Evolutionary conservation across 2,113 vertebrate species (phyloP).

Genomic region (Aphyosemion australe): DNA sequence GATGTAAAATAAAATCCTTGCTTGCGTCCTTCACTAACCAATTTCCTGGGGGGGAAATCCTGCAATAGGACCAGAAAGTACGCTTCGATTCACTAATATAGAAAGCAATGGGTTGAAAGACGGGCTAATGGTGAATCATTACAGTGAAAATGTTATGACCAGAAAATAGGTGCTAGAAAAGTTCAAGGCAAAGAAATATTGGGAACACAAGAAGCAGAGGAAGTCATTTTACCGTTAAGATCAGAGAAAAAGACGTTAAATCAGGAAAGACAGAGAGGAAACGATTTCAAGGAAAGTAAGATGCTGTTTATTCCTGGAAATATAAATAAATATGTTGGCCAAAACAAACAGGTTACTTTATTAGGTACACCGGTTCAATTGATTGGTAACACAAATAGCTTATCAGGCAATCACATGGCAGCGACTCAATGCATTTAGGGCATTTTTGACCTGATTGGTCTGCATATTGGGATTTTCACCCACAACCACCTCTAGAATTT

Average conservation of each 20-base stretch:
- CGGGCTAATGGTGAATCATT: slow-evolving; percentile 5
- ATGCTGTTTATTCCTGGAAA: not conserved
- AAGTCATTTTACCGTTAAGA: slow-evolving; percentile 25
- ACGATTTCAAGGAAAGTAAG: not conserved
- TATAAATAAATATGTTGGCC: slow-evolving; percentile 6
- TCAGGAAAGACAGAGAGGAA: not conserved
- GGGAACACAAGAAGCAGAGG: not conserved
- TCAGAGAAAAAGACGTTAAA: slow-evolving; percentile 3
- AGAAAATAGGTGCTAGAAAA: slow-evolving; percentile 2
- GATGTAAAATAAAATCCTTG: not conserved
- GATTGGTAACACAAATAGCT: not conserved
- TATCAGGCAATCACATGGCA: too few relatives aligned
- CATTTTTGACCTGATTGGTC: too few relatives aligned
- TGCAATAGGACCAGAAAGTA: slow-evolving; percentile 3
- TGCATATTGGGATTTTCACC: too few relatives aligned
- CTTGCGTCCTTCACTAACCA: not conserved
- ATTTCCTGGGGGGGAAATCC: not conserved
- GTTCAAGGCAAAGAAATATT: not conserved
- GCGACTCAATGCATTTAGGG: too few relatives aligned
- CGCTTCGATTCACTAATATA: slow-evolving; percentile 2
- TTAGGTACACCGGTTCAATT: too few relatives aligned
- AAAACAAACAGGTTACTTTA: not conserved
- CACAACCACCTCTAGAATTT: too few relatives aligned
- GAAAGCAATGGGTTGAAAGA: slow-evolving; percentile 16
- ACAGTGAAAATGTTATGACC: not conserved